Percentiles rank a stretch among this genome's conserved stretches.
These are phyloP conservation scores for Slavum lentiscoides DNA, from an alignment of 2,888 invertebrate genomes.

Conservation along the genomic window DNA sequence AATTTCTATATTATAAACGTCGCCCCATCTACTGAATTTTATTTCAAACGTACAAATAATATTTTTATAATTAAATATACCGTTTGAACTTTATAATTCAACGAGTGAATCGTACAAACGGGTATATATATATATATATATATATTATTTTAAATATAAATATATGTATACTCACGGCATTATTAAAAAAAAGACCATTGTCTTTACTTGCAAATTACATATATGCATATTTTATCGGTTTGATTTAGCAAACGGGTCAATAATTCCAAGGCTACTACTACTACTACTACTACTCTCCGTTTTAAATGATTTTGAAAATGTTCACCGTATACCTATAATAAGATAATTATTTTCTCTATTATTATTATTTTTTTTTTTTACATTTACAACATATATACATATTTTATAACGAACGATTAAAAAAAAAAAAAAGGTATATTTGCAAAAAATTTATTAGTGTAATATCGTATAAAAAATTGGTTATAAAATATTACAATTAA, in stretches of 20 bases:
- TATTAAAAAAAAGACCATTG: neutral
- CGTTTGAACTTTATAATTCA: neutral
- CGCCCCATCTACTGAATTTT: neutral
- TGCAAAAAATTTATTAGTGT: neutral
- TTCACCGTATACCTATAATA: neutral
- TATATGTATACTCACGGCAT: too few relatives aligned
- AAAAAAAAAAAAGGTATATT: neutral
- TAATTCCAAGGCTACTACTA: neutral
- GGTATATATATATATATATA: neutral
- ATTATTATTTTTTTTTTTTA: neutral
- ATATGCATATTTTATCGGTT: neutral
- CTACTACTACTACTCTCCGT: neutral
- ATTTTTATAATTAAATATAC: too few relatives aligned
- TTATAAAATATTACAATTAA: neutral
- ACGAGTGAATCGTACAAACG: neutral
- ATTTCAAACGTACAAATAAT: too few relatives aligned
- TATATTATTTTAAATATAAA: too few relatives aligned
- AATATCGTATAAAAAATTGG: neutral
- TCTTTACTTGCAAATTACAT: neutral
- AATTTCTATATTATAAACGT: neutral
- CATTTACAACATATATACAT: neutral
- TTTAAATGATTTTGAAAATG: constrained; percentile 18
- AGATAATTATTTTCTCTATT: neutral
- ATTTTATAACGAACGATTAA: neutral
- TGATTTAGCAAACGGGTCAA: neutral